These are phyloP conservation scores for Pomacea maculata DNA, from an alignment of 1,140 invertebrate species.

Conservation along the genomic window DNA sequence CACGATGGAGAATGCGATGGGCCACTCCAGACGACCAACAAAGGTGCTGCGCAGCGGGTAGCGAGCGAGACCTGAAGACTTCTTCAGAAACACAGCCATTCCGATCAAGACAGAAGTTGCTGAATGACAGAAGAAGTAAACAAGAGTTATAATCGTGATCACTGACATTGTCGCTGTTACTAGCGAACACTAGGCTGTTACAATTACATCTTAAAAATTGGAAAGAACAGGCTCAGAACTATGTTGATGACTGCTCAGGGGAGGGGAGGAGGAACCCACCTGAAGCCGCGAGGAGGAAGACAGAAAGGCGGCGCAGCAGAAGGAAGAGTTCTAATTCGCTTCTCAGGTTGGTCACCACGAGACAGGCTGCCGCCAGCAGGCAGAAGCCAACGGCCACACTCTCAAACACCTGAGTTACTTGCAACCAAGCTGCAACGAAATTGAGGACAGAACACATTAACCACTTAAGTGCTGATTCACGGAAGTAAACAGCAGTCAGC, in stretches of 20 bases:
- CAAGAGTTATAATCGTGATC: not conserved
- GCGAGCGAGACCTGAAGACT: slow-evolving; percentile 23
- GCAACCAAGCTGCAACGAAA: slow-evolving; percentile 20
- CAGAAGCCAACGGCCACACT: slow-evolving; percentile 10
- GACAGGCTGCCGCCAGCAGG: not conserved
- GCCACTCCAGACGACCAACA: slow-evolving; percentile 27
- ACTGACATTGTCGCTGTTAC: too few species aligned
- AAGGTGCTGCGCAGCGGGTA: slow-evolving; percentile 20
- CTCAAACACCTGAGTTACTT: slow-evolving; percentile 24
- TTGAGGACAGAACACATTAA: too few species aligned
- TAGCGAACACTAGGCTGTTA: too few species aligned
- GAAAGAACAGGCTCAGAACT: too few species aligned
- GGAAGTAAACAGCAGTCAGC: too few species aligned
- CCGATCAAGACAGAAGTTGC: slow-evolving; percentile 20
- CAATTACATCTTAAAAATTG: too few species aligned
- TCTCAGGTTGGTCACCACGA: not conserved
- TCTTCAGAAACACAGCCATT: slow-evolving; percentile 30
- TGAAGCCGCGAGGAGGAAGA: slow-evolving; percentile 11
- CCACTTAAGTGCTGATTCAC: too few species aligned
- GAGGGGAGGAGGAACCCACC: not conserved
- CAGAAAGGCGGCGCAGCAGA: slow-evolving; percentile 9
- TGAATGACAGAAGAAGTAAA: not conserved
- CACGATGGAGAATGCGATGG: slow-evolving; percentile 23
- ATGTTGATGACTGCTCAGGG: too few species aligned
- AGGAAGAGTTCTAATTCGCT: not conserved